A percentile compares a stretch with the other conserved stretches of the same genome.
phyloP scores from a whole-genome alignment of 2,113 vertebrate species.

The Cyphomyrus plagiostoma region DNA sequence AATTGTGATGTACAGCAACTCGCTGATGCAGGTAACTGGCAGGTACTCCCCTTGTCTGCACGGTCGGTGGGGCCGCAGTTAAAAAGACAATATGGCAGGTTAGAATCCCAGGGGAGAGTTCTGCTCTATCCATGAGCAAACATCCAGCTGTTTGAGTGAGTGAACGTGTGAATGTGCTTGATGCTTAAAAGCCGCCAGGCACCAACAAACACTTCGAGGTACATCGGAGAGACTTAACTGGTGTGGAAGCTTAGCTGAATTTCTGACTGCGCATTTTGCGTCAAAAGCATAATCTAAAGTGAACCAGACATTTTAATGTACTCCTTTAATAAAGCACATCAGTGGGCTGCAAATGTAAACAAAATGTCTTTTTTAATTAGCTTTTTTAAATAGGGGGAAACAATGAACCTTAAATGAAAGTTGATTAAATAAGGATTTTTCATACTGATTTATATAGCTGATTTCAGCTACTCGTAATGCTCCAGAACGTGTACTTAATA shows the following conservation, averaged over 20 bases:
- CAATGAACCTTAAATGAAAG: not conserved
- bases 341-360: not conserved
- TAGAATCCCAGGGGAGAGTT: not conserved
- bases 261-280: conserved; percentile 8
- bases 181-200: not conserved
- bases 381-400: not conserved
- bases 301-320: conserved; percentile 2
- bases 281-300: not conserved
- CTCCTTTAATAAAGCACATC: not conserved
- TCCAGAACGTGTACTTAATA: not conserved
- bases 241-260: not conserved
- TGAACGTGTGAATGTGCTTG: not conserved
- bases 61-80: not conserved
- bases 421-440: not conserved
- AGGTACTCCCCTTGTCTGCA: not conserved
- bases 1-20: not conserved
- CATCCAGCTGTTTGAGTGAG: not conserved
- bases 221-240: not conserved
- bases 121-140: not conserved
- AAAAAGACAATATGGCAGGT: not conserved
- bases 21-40: not conserved
- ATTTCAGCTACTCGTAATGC: no score
- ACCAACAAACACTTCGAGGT: not conserved
- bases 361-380: not conserved
- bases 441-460: not conserved